Base-by-base conservation (phyloP, 2,113 vertebrate genomes). In the Actenoides hombroni region DNA sequence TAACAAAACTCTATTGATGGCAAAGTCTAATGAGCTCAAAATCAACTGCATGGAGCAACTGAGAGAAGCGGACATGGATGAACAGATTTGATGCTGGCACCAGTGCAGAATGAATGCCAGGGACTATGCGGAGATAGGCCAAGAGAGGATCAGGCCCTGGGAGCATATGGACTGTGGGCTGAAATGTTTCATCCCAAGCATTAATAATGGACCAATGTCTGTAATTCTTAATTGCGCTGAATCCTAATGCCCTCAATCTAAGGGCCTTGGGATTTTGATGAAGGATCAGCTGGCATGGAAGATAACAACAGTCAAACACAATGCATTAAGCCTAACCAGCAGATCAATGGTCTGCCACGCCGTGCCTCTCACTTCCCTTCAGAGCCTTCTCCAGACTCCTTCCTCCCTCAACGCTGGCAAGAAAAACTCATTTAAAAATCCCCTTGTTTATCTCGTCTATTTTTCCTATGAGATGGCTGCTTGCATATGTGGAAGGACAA, bases 1-100 rank as follows among this genome's bases (percentile, higher is more conserved):
- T 21, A 90, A 78, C 0, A 0, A 11, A 80, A 33, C 35, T 75
- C 60, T 64, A 68, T 42, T 69, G 61, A 94, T 23, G 42, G 53
- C 19, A 4, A 88, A 83, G 76, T 7, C 11, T 37, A 71, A 90
- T 1, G 6, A 95, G 87, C 56, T 68, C 70, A 77, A 57, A 83
- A 51, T 48, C 85, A 88, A 68, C 63, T 6, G 56, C 74, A 71
- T 0, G 6, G 91, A 86, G 69, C 85, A 86, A 93, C 12, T 20
- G 46, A 77, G 85, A 86, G 73, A 83, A 92, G 61, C 26, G 0
- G 56, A 93, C 48, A 78, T 0, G 31, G 94, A 51, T 71, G 90
- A 96, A 92, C 92, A 96, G 89, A 94, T 93, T 73, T 65, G 76
- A 69, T 79, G 94, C 86, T 93, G 94, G 96, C 96, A 96, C 91